Evolutionary conservation across 2,113 vertebrate species (phyloP).

Genomic region (Pterocles gutturalis): DNA sequence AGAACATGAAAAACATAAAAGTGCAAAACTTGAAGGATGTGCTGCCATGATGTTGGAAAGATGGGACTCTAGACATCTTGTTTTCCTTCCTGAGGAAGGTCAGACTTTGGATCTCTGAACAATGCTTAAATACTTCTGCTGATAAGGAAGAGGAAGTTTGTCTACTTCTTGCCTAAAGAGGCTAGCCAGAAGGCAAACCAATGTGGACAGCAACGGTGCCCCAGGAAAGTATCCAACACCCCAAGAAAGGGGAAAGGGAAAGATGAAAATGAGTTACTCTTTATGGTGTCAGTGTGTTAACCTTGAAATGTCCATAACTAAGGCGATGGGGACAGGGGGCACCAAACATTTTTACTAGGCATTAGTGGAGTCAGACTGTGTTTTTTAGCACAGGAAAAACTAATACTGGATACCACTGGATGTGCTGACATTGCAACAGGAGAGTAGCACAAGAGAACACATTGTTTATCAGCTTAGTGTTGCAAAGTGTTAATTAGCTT

Average conservation of each 20-base stretch:
- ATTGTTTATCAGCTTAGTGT: neutral
- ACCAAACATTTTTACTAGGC: neutral
- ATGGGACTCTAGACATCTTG: neutral
- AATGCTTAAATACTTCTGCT: neutral
- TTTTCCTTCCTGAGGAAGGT: neutral
- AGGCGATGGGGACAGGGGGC: neutral
- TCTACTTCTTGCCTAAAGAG: neutral
- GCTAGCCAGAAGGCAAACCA: neutral
- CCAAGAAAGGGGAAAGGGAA: neutral
- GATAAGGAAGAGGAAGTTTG: neutral
- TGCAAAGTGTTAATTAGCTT: neutral
- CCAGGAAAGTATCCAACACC: neutral
- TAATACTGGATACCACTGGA: rapidly evolving
- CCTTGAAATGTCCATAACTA: neutral
- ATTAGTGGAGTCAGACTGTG: neutral
- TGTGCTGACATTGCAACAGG: neutral
- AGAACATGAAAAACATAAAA: neutral
- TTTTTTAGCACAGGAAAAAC: neutral
- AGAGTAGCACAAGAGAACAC: neutral
- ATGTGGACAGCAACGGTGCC: neutral
- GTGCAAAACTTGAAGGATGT: neutral
- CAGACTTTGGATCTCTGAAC: neutral
- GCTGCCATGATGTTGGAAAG: neutral
- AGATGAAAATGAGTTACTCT: neutral
- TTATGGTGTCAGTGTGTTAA: neutral